These are phyloP conservation scores for Eurytoma californica DNA, from an alignment of 2,888 invertebrate species.

Conservation along the genomic window DNA sequence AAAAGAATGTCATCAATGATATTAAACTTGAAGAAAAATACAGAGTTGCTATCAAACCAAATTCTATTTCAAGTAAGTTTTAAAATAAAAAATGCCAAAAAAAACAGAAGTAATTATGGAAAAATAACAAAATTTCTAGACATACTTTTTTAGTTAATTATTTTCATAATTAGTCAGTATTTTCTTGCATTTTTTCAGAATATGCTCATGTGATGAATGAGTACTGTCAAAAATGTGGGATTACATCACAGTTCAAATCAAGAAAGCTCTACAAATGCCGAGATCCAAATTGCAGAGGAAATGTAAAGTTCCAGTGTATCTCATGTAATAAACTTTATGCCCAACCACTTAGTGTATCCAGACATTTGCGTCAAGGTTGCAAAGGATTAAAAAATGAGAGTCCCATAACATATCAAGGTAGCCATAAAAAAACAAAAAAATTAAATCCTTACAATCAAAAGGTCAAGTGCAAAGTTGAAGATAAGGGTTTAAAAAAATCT, in stretches of 20 bases:
- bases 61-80: background rate
- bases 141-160: too few relatives aligned
- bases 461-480: background rate
- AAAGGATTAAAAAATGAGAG: background rate
- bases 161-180: too few relatives aligned
- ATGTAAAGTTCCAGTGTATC: slow-evolving; percentile 8
- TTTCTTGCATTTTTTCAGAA: background rate
- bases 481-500: background rate
- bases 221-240: background rate
- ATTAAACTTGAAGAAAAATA: slow-evolving; percentile 7
- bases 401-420: background rate
- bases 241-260: background rate
- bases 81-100: background rate
- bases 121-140: too few relatives aligned
- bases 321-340: background rate
- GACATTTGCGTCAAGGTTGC: background rate
- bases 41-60: background rate
- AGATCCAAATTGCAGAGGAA: background rate
- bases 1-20: background rate
- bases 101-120: too few relatives aligned
- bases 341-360: background rate
- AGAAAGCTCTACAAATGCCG: background rate
- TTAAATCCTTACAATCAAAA: slow-evolving; percentile 2
- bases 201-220: background rate
- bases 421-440: slow-evolving; percentile 4